Conservation (phyloP, 1,140 invertebrate genomes). For the Drosophila funebris region DNA sequence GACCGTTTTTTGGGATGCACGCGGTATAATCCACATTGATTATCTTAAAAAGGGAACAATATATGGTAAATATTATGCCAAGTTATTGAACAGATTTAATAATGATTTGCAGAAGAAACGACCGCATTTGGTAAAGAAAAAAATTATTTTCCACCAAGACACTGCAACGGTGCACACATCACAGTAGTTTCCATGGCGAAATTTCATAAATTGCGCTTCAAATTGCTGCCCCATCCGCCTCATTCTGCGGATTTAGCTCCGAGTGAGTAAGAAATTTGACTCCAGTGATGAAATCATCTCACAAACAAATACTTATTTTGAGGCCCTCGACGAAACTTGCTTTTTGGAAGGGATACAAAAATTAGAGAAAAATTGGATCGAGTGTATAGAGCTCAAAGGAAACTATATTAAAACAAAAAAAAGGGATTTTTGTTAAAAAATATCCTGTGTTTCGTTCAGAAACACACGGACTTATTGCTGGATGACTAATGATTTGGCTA, state of each 20-base stretch:
- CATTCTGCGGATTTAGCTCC: neutral
- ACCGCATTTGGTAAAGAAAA: neutral
- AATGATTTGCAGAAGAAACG: neutral
- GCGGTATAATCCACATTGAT: neutral
- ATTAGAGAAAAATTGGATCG: too few species aligned
- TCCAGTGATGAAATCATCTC: too few species aligned
- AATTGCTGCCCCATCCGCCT: too few species aligned
- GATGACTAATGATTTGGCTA: too few species aligned
- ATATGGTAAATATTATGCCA: neutral
- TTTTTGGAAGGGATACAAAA: too few species aligned
- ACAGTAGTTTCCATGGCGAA: neutral
- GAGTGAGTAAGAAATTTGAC: neutral
- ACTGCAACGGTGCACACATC: neutral
- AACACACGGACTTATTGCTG: too few species aligned
- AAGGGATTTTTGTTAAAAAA: too few species aligned
- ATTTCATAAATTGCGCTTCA: neutral
- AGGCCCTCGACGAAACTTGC: too few species aligned
- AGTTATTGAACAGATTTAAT: neutral
- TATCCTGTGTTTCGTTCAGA: too few species aligned
- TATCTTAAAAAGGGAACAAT: neutral
- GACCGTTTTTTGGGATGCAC: slow-evolving; percentile 11
- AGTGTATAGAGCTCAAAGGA: too few species aligned
- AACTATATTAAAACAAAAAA: too few species aligned
- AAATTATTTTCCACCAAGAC: neutral
- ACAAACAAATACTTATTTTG: too few species aligned